A percentile compares a stretch with the other conserved stretches of the same genome.
phyloP scores from a whole-genome alignment of 2,797 vertebrate species.

The Macroramphosus scolopax region DNA sequence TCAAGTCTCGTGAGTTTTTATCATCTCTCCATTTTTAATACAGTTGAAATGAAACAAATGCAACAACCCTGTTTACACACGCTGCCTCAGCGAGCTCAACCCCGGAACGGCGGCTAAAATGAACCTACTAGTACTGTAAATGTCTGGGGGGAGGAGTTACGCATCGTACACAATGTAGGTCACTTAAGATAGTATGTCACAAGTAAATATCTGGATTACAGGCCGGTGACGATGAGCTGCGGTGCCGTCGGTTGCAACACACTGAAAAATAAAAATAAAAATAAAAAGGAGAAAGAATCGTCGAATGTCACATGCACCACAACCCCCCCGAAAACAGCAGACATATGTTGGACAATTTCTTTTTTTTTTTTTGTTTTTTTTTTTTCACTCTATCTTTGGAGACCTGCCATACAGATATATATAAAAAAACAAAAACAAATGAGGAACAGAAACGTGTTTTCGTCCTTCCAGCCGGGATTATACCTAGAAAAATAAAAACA shows the following conservation, averaged over 20 bases:
- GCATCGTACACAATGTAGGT: constrained; percentile 80
- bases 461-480: constrained; percentile 54
- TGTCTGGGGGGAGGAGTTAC: constrained; percentile 77
- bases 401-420: constrained; percentile 63
- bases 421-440: constrained; percentile 58
- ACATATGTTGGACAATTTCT: constrained; percentile 66
- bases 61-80: constrained; percentile 83
- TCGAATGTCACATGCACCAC: constrained; percentile 82
- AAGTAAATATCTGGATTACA: constrained; percentile 77
- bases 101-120: constrained; percentile 73
- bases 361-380: too few species aligned
- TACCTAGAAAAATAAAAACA: constrained; percentile 62
- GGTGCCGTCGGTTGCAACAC: constrained; percentile 63
- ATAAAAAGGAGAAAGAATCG: constrained; percentile 71
- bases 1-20: constrained; percentile 69
- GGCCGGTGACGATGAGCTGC: constrained; percentile 70
- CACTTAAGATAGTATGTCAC: constrained; percentile 79
- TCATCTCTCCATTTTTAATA: constrained; percentile 83
- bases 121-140: constrained; percentile 72
- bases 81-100: constrained; percentile 68
- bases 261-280: constrained; percentile 67
- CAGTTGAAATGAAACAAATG: constrained; percentile 85
- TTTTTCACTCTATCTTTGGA: constrained; percentile 52
- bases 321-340: constrained; percentile 74
- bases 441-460: constrained; percentile 62